Conservation (phyloP, 2,113 vertebrate species). For the Coracopsis vasa region DNA sequence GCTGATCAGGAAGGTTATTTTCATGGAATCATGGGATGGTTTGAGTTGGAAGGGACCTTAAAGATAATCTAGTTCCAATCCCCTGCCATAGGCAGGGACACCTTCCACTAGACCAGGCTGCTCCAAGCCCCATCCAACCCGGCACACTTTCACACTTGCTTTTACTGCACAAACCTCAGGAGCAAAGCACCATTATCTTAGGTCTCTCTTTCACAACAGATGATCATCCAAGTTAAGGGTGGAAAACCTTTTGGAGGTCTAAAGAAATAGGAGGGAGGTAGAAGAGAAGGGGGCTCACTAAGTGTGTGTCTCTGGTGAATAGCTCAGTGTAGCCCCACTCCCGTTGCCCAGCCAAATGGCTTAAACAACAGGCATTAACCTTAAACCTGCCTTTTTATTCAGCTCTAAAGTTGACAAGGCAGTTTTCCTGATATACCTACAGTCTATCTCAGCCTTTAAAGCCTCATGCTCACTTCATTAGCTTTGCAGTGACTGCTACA, state of each 20-base stretch:
- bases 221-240: accelerated
- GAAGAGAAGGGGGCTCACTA: not conserved
- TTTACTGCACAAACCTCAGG: not conserved
- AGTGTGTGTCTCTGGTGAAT: not conserved
- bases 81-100: not conserved
- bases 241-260: not conserved
- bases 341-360: not conserved
- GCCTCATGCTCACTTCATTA: slow-evolving; percentile 64
- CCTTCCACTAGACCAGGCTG: not conserved
- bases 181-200: not conserved
- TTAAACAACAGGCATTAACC: not conserved
- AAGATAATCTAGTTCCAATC: not conserved
- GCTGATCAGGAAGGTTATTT: not conserved
- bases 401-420: not conserved
- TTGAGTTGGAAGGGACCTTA: not conserved
- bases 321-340: not conserved
- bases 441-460: slow-evolving; percentile 33
- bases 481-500: not conserved
- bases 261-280: not conserved
- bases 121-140: not conserved
- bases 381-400: slow-evolving; percentile 37
- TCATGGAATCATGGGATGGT: too few species aligned
- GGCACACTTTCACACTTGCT: not conserved
- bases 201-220: not conserved
- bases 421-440: slow-evolving; percentile 23